phyloP scores from a whole-genome alignment of 1,140 invertebrate species.

The Lepidurus packardi region DNA sequence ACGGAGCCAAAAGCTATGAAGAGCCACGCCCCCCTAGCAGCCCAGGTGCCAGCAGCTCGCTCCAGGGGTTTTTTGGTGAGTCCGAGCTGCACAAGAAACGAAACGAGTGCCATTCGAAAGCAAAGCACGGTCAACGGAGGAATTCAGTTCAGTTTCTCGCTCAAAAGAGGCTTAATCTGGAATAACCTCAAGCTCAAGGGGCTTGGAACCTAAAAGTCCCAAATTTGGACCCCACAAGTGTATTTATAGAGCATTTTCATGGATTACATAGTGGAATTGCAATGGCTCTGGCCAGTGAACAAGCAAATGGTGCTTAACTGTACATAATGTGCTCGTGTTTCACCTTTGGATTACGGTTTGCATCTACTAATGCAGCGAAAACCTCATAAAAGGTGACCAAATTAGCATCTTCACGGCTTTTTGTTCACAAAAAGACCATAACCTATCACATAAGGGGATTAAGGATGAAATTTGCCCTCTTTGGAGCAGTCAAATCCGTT shows the following conservation, averaged over 20 bases:
- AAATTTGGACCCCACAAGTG: neutral
- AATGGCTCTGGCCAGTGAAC: neutral
- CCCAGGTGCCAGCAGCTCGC: constrained; percentile 6
- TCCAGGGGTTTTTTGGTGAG: neutral
- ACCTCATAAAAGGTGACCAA: neutral
- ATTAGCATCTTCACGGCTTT: neutral
- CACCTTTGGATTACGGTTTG: neutral
- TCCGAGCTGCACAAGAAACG: neutral
- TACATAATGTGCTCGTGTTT: neutral
- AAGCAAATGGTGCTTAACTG: neutral
- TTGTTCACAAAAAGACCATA: too few relatives aligned
- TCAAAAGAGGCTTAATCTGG: neutral
- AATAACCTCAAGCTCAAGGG: neutral
- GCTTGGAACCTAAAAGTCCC: neutral
- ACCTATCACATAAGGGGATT: too few relatives aligned
- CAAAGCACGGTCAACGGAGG: neutral
- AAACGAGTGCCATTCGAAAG: neutral
- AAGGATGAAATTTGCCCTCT: too few relatives aligned
- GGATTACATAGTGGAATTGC: neutral
- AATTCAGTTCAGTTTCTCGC: constrained; percentile 21
- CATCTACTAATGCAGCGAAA: neutral
- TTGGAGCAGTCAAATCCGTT: too few relatives aligned
- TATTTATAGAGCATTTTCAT: neutral
- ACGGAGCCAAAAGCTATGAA: constrained; percentile 3
- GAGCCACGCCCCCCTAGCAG: neutral